Conservation (phyloP, 2,797 vertebrate genomes). For the Chelon labrosus region DNA sequence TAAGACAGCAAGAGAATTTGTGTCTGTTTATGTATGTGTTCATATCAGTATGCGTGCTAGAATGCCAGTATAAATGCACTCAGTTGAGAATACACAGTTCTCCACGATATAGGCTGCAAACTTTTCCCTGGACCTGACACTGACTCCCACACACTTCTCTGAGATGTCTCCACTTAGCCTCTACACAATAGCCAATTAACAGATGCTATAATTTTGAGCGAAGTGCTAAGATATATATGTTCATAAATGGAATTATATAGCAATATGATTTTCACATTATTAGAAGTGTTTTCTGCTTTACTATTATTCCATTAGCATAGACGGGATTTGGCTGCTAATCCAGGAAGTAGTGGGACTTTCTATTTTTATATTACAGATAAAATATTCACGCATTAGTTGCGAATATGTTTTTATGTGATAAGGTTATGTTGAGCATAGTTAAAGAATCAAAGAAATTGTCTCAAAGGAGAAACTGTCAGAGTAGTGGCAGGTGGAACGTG, state of each 20-base stretch:
- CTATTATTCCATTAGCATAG: not conserved
- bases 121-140: conserved; percentile 49
- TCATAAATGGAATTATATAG: not conserved
- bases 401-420: not conserved
- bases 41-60: conserved; percentile 9
- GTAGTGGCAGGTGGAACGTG: not conserved
- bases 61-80: conserved; percentile 37
- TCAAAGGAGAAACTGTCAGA: not conserved
- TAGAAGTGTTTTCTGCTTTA: not conserved
- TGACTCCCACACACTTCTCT: conserved; percentile 47
- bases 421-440: not conserved
- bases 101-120: conserved; percentile 46
- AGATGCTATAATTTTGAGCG: too few species aligned
- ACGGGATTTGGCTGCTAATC: not conserved
- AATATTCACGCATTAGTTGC: not conserved
- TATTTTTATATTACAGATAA: not conserved
- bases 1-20: not conserved
- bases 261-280: not conserved
- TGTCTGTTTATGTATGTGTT: not conserved
- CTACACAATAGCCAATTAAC: not conserved
- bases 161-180: conserved; percentile 36
- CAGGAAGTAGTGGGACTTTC: not conserved
- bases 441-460: not conserved
- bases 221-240: not conserved
- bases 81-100: conserved; percentile 37